A percentile compares a stretch with the other conserved stretches of the same genome.
Conservation (phyloP, 2,113 vertebrate species). For the Psilopogon haemacephalus region DNA sequence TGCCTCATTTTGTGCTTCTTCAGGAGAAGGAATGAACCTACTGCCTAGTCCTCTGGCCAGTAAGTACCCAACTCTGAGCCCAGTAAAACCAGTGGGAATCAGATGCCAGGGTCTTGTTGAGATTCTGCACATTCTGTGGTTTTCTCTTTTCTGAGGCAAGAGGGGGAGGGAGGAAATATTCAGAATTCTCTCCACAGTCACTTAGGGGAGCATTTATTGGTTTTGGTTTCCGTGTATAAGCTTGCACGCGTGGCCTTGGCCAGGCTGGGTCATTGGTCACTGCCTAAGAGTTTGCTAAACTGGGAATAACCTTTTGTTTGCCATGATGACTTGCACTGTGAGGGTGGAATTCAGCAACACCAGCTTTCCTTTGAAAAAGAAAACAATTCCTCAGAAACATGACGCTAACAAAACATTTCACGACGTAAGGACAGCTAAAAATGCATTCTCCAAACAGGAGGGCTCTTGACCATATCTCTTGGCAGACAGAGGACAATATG, state of each 20-base stretch:
- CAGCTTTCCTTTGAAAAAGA: neutral
- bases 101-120: slow-evolving; percentile 34
- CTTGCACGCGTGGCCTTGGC: neutral
- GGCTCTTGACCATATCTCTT: neutral
- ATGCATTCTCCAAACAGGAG: neutral
- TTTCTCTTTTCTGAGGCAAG: slow-evolving; percentile 37
- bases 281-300: neutral
- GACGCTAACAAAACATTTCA: slow-evolving; percentile 13
- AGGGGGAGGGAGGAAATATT: slow-evolving; percentile 21
- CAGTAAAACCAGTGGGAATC: slow-evolving; percentile 17
- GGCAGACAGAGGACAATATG: neutral
- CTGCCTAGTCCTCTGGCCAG: slow-evolving; percentile 30
- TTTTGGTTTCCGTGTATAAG: neutral
- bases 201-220: neutral
- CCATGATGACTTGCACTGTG: neutral
- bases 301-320: neutral
- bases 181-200: neutral
- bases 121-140: slow-evolving; percentile 59
- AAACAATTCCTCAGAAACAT: neutral
- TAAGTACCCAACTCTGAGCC: neutral
- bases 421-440: neutral
- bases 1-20: slow-evolving; percentile 9
- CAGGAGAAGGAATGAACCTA: slow-evolving; percentile 29
- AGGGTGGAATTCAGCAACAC: neutral
- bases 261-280: neutral